A percentile compares a stretch with the other conserved stretches of the same genome.
Conservation (phyloP, 2,113 vertebrate genomes). For the Plectropomus leopardus region DNA sequence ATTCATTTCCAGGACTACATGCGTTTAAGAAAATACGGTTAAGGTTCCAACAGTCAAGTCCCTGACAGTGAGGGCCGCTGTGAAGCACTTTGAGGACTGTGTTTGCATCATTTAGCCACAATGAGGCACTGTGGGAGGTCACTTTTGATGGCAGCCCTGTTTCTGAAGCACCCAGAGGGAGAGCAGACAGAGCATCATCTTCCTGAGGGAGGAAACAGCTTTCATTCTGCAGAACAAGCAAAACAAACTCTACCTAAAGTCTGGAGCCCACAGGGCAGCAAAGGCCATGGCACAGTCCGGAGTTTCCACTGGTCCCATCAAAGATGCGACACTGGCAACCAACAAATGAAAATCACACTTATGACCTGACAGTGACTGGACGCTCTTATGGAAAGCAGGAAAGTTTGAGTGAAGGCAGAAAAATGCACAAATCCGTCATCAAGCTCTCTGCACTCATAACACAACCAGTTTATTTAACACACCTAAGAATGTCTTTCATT, state of each 20-base stretch:
- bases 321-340: slow-evolving; percentile 36
- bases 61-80: slow-evolving; percentile 10
- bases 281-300: slow-evolving; percentile 57
- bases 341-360: slow-evolving; percentile 36
- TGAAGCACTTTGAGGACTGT: slow-evolving; percentile 27
- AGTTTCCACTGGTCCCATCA: slow-evolving; percentile 64
- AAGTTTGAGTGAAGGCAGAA: slow-evolving; percentile 24
- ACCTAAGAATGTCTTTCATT: neutral
- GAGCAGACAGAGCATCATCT: slow-evolving; percentile 61
- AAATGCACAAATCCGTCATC: slow-evolving; percentile 23
- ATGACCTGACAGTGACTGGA: slow-evolving; percentile 32
- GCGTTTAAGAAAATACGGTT: slow-evolving; percentile 35
- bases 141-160: slow-evolving; percentile 37
- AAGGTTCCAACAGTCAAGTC: slow-evolving; percentile 1
- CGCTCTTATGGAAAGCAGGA: slow-evolving; percentile 9
- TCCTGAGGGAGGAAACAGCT: slow-evolving; percentile 82
- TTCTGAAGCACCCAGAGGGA: slow-evolving; percentile 42
- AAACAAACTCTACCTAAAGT: slow-evolving; percentile 71
- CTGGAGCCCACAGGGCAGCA: slow-evolving; percentile 50
- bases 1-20: slow-evolving; percentile 41
- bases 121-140: slow-evolving; percentile 61
- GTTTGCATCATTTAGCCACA: slow-evolving; percentile 55
- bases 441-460: neutral
- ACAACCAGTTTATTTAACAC: neutral
- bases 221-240: slow-evolving; percentile 71